Conservation (phyloP, 1,140 invertebrate species). For the Pogonus chalceus region DNA sequence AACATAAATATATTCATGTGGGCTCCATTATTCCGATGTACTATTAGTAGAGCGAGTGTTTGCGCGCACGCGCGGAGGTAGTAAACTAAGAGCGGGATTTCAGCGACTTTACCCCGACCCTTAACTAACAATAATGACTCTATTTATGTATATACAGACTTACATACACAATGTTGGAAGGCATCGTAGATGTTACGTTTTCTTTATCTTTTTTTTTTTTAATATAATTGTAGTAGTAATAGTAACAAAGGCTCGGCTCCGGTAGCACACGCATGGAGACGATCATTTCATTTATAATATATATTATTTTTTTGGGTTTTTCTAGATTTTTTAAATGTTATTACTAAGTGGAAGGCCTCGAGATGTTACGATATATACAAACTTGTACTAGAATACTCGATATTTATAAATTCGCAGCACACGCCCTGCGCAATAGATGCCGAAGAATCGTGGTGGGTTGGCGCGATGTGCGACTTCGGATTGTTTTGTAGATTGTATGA, state of each 20-base stretch:
- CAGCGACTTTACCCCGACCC: neutral
- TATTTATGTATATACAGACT: slow-evolving; percentile 5
- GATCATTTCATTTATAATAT: neutral
- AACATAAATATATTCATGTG: neutral
- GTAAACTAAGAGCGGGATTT: neutral
- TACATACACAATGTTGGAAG: slow-evolving; percentile 6
- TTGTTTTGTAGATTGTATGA: too few relatives aligned
- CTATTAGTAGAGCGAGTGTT: neutral
- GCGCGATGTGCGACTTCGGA: too few relatives aligned
- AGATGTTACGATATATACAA: slow-evolving; percentile 33
- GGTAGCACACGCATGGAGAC: neutral
- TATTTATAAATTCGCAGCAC: slow-evolving; percentile 8
- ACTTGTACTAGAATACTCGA: slow-evolving; percentile 14
- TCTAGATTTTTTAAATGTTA: neutral
- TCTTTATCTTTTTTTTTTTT: too few relatives aligned
- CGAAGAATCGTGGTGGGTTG: neutral
- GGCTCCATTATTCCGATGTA: neutral
- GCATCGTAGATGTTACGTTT: slow-evolving; percentile 6
- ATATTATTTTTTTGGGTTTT: neutral
- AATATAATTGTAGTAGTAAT: neutral
- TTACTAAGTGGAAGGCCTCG: slow-evolving; percentile 30
- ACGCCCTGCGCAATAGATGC: neutral
- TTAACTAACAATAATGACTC: neutral
- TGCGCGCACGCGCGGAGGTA: neutral
- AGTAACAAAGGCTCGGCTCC: slow-evolving; percentile 2